A percentile compares a stretch with the other conserved stretches of the same genome.
These are phyloP conservation scores for Crocidura indochinensis DNA, from an alignment of 2,797 vertebrate species.

Conservation along the genomic window DNA sequence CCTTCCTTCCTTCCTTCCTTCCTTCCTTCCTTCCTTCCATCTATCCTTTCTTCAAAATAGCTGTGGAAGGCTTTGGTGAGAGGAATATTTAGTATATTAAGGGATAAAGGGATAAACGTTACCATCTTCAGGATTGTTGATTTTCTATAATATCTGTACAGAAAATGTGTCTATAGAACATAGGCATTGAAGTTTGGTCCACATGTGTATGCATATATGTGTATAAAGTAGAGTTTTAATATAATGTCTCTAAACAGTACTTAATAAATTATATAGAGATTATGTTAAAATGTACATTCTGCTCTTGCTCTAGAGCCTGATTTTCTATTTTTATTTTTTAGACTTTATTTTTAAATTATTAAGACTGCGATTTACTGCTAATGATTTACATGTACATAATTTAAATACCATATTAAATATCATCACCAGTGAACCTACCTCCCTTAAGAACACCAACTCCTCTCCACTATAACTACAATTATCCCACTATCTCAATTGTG, in stretches of 20 bases:
- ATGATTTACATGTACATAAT: neutral
- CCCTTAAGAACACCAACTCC: no score
- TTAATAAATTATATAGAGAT: neutral
- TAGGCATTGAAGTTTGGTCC: neutral
- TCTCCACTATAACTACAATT: no score
- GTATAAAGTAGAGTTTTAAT: neutral
- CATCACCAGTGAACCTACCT: no score
- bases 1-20: no score
- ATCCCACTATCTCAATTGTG: no score
- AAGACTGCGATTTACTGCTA: neutral
- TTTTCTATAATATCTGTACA: constrained; percentile 10
- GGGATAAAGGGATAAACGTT: constrained; percentile 34
- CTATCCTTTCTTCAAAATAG: neutral
- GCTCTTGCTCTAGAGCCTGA: neutral
- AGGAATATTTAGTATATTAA: constrained; percentile 25
- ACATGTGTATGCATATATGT: neutral
- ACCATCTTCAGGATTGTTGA: neutral
- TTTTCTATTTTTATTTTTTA: neutral
- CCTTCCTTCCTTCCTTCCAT: no score
- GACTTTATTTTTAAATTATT: neutral
- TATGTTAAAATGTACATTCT: constrained; percentile 48
- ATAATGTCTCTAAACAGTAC: constrained; percentile 10
- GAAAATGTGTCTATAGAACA: neutral
- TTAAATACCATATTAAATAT: no score
- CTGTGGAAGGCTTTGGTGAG: constrained; percentile 2